Evolutionary conservation across 2,113 vertebrate species (phyloP), one percentile per base, ranked within the genome.

Genomic region (Eulacestoma nigropectus): DNA sequence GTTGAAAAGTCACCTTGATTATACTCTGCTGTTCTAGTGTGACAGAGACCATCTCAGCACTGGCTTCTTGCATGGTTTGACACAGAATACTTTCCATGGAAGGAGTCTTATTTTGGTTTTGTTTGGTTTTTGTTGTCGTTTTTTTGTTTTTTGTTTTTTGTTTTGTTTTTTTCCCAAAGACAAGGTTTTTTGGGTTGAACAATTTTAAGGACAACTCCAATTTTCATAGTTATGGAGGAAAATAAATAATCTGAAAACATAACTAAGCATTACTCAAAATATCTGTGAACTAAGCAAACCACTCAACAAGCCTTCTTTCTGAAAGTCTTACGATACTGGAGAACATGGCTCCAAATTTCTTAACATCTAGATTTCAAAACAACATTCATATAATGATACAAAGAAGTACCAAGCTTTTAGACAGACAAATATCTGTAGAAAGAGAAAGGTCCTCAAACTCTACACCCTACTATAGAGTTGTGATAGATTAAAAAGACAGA

Each of bases 111-210:
- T 1, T 64, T 42, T 50, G 9, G 37, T 44, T 50, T 47, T 56
- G 1, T 18, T 55, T 25, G 2, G n/a, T n/a, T 1, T 73, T 44
- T 14, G 15, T 14, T 3, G 57, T 55, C n/a, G n/a, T n/a, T n/a
- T n/a, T n/a, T n/a, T n/a, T n/a, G n/a, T n/a, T n/a, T n/a, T n/a
- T n/a, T n/a, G n/a, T n/a, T n/a, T n/a, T n/a, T n/a, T n/a, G n/a
- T n/a, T n/a, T n/a, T n/a, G n/a, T n/a, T n/a, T 76, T 75, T 62
- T 59, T 42, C 49, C 15, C 47, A 25, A 77, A 74, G 6, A 35
- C 35, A 64, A 33, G 32, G 13, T 22, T 26, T 27, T n/a, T 23
- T 11, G 6, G 14, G 26, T 47, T 75, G 22, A 88, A 84, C 10
- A 63, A 37, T 60, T 80, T 69, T 44, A 88, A 76, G 46, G 85